Base-by-base conservation (phyloP, 64 coral and sea anemone species). In the Stichodactyla helianthus region DNA sequence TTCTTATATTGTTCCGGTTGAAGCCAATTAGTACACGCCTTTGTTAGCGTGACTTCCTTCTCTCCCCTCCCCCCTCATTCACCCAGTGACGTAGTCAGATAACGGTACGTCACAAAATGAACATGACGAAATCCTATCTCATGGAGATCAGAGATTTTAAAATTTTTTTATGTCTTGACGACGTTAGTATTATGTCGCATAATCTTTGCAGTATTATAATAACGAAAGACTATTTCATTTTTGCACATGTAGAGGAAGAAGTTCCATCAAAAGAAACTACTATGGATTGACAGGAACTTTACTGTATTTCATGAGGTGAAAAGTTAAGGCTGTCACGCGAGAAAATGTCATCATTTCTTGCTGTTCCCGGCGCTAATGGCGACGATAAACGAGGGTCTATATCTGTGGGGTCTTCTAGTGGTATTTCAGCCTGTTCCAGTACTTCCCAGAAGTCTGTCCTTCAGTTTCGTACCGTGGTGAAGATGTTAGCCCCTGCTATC, bases 401-500 rank as follows among this genome's bases (percentile, higher is more conserved):
- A 0, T 74, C 68, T 6, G 10, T 31, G n/a, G 26, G 23, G 25
- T 74, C 68, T 74, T 74, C 68, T 52, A 51, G 78, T 81, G 52
- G 50, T 0, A 0, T 52, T 1, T 81, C 78, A 52, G 31, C 78
- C 1, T 51, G 50, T 52, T 81, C 78, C 10, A 20, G 17, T 4
- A 19, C 51, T 51, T 81, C 78, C 17, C 78, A 54, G 78, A 51
- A 44, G 28, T 82, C 87, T 26, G 19, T 50, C 27, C n/a, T 88
- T 23, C 90, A 59, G 25, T 82, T 92, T 18, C 28, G 77, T 17
- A 87, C 85, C 55, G 53, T 86, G 26, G 90, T 92, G 1, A 85
- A 52, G 79, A 92, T 92, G 90, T 77, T 92, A 51, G 90, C 90
- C 7, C 90, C 90, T 28, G 77, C 79, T 5, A 74, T 92, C 53